These are phyloP conservation scores for Hirudo medicinalis DNA, from an alignment of 1,140 invertebrate genomes.

Conservation along the genomic window DNA sequence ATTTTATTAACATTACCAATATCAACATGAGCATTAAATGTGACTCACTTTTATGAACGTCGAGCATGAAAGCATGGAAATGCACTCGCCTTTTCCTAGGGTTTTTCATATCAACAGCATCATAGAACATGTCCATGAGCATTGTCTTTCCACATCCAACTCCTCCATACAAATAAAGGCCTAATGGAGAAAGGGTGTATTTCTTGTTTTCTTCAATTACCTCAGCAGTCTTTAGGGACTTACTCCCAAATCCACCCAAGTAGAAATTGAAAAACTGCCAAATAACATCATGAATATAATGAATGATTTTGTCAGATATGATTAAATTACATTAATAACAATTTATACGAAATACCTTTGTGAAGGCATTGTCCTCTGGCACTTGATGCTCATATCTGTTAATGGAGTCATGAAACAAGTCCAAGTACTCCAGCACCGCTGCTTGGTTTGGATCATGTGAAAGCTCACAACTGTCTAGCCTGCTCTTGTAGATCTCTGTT, in stretches of 20 bases:
- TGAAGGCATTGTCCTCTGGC: background rate
- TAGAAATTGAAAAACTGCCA: background rate
- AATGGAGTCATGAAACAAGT: slow-evolving; percentile 27
- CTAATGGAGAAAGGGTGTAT: slow-evolving; percentile 28
- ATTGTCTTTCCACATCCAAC: slow-evolving; percentile 65
- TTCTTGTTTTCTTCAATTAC: slow-evolving; percentile 14
- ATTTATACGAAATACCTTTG: background rate
- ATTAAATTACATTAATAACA: background rate
- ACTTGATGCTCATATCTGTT: slow-evolving; percentile 26
- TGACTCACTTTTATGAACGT: slow-evolving; percentile 61
- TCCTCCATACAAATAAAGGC: slow-evolving; percentile 47
- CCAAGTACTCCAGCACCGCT: slow-evolving; percentile 26
- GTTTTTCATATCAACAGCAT: slow-evolving; percentile 50
- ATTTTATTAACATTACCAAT: no score
- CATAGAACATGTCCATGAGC: slow-evolving; percentile 94
- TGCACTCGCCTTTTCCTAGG: slow-evolving; percentile 65
- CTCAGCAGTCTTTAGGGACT: background rate
- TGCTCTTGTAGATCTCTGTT: slow-evolving; percentile 21
- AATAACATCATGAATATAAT: background rate
- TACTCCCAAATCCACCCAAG: background rate
- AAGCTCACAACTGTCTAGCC: slow-evolving; percentile 25
- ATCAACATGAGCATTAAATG: background rate
- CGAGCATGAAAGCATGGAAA: slow-evolving; percentile 94
- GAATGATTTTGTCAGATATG: background rate
- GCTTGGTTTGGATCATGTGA: slow-evolving; percentile 28